phyloP scores from a whole-genome alignment of 2,113 vertebrate species.

The Pterocles orientalis region DNA sequence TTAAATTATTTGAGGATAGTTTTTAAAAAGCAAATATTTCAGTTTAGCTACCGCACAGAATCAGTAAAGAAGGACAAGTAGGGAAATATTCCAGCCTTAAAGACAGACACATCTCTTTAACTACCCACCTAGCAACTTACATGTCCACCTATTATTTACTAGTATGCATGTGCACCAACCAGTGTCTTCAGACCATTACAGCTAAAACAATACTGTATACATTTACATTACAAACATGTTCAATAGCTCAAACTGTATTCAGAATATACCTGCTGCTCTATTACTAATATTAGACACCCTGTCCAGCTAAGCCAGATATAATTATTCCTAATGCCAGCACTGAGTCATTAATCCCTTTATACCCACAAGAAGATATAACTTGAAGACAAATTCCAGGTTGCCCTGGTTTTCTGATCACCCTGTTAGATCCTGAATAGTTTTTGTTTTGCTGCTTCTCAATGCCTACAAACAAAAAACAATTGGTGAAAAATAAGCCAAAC shows the following conservation, averaged over 20 bases:
- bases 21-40: background rate
- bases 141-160: background rate
- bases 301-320: slow-evolving; percentile 17
- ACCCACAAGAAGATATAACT: background rate
- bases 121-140: background rate
- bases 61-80: background rate
- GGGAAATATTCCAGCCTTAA: background rate
- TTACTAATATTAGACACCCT: slow-evolving; percentile 7
- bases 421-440: background rate
- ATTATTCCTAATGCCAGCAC: slow-evolving; percentile 3
- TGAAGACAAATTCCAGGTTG: slow-evolving; percentile 30
- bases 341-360: slow-evolving; percentile 40
- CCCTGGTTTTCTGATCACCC: background rate
- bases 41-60: background rate
- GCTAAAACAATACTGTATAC: background rate
- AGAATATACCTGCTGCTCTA: background rate
- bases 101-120: background rate
- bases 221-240: background rate
- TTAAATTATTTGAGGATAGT: background rate
- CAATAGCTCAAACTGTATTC: background rate
- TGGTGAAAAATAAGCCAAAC: background rate
- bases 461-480: background rate
- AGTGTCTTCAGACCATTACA: background rate
- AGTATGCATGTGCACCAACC: background rate
- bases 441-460: background rate